A percentile compares a stretch with the other conserved stretches of the same genome.
These are phyloP conservation scores for Hypena proboscidalis DNA, from an alignment of 2,888 invertebrate species.

Conservation along the genomic window DNA sequence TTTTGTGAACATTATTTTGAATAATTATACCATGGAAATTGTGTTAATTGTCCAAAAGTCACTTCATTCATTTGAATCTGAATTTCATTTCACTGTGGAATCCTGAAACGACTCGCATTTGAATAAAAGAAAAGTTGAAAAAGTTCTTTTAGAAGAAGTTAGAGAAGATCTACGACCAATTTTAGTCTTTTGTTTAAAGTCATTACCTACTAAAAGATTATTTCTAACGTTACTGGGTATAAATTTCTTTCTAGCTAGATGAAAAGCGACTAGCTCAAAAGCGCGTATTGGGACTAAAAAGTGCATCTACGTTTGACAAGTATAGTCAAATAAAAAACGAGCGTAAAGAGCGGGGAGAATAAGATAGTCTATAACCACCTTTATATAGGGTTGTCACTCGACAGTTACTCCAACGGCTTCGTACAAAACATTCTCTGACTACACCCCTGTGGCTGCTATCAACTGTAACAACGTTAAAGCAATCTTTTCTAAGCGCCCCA, in stretches of 20 bases:
- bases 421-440: constrained; percentile 25
- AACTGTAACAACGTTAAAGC: constrained; percentile 23
- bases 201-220: no score
- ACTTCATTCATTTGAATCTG: not conserved
- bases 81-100: not conserved
- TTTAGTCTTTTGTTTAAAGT: no score
- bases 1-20: constrained; percentile 6
- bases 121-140: not conserved
- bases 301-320: no score
- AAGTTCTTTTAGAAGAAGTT: not conserved
- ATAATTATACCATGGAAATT: constrained; percentile 2
- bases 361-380: no score
- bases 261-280: no score
- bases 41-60: not conserved
- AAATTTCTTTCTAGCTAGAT: no score
- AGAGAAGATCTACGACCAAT: not conserved
- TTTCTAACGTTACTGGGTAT: no score
- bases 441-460: constrained; percentile 31
- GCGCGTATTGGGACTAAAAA: no score
- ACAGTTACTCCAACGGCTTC: constrained; percentile 16
- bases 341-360: no score
- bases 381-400: constrained; percentile 1
- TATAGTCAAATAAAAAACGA: no score
- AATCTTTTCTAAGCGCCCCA: constrained; percentile 45
- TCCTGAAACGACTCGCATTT: not conserved